Evolutionary conservation across 2,797 vertebrate species (phyloP), one percentile per base, ranked within the genome.

Genomic region (Rhynchonycteris naso): DNA sequence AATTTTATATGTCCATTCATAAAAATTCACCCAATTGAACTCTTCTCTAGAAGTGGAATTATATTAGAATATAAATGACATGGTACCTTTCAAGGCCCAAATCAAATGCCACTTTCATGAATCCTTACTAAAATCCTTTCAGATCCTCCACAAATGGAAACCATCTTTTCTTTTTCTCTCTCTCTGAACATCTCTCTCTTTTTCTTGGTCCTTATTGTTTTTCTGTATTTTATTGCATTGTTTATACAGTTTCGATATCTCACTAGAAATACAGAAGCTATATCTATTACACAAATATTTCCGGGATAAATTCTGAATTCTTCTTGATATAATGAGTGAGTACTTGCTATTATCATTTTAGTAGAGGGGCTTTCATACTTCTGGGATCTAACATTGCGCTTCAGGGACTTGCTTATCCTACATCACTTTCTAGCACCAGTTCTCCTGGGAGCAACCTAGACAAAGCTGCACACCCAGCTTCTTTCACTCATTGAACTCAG

Each of bases 1-100:
- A 15, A 83, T 87, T 95, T 96, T 90, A 47, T 69, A 94, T 89
- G 89, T 93, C 52, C 72, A 92, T 96, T 94, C 59, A 90, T 92
- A 58, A 85, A 90, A 95, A 92, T 90, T 56, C 84, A 93, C 61
- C 72, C 72, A 88, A 59, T 13, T 47, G 84, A 43, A 38, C 47
- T 65, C 7, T 84, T 81, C 56, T 91, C 80, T 38, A 84, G 58
- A 94, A 93, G 66, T 81, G 16, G 15, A 74, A 66, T 52, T 82
- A 72, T 93, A 90, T 72, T 82, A 96, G 54, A 89, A 21, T 1
- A 26, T 83, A 91, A 93, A 68, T 94, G 95, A 54, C n/a, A 80
- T 81, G 84, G 61, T 24, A 69, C 54, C 19, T 26, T 81, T 94
- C 79, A 85, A 92, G 74, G 15, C 28, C 43, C 76, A 83, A 75